phyloP scores from a whole-genome alignment of 2,797 vertebrate species.

The Microtus agrestis region DNA sequence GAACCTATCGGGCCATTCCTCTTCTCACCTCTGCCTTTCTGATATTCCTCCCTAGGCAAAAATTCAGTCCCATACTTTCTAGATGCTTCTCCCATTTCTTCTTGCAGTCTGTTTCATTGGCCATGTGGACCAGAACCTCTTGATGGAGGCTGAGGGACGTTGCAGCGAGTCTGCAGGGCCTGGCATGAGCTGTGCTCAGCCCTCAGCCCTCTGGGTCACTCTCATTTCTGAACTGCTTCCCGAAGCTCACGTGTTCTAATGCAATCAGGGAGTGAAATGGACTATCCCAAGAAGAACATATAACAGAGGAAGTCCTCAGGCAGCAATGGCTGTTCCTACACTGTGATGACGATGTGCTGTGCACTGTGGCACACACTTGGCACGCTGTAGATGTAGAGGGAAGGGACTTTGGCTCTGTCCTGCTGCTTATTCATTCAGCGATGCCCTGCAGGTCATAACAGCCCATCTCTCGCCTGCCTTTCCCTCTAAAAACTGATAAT shows the following conservation, averaged over 20 bases:
- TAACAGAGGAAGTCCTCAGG: slow-evolving; percentile 33
- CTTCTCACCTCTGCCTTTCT: fast-evolving
- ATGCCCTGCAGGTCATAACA: slow-evolving; percentile 3
- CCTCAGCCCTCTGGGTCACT: background rate
- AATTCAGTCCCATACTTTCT: background rate
- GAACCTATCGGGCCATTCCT: background rate
- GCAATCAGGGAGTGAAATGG: background rate
- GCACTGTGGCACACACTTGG: background rate
- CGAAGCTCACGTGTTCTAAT: background rate
- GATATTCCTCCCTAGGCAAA: background rate
- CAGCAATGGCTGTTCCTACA: background rate
- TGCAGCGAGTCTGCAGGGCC: background rate
- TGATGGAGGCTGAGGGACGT: background rate
- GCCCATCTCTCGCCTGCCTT: background rate
- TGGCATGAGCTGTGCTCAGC: background rate
- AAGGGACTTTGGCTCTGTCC: background rate
- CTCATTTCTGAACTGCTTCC: slow-evolving; percentile 25
- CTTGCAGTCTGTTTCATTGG: background rate
- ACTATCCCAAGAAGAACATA: background rate
- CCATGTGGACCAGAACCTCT: background rate
- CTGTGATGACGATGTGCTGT: background rate
- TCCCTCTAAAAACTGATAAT: background rate
- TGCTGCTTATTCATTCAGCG: background rate
- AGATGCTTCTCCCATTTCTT: background rate
- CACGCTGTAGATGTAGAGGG: background rate